Evolutionary conservation across 2,888 invertebrate species (phyloP).

Genomic region (Halictus quadricinctus): DNA sequence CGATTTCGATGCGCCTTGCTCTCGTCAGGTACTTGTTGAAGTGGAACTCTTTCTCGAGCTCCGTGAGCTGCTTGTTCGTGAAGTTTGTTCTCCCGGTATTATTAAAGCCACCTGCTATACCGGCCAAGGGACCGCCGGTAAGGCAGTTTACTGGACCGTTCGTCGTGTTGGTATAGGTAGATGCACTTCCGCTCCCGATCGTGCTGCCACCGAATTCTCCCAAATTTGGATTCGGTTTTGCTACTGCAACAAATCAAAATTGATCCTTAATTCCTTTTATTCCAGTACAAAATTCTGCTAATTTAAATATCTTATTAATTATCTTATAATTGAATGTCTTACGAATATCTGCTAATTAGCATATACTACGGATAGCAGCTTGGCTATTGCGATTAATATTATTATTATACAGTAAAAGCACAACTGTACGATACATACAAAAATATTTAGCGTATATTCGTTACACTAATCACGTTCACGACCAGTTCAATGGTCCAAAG

Average conservation of each 20-base stretch:
- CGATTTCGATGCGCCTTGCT: slow-evolving; percentile 98
- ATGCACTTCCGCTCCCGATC: slow-evolving; percentile 64
- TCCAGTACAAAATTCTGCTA: neutral
- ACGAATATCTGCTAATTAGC: too few species aligned
- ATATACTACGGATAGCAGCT: neutral
- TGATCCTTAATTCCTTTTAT: neutral
- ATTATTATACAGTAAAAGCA: neutral
- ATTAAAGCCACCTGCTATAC: slow-evolving; percentile 83
- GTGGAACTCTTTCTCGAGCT: slow-evolving; percentile 99
- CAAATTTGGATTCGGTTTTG: slow-evolving; percentile 73
- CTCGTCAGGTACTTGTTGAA: slow-evolving; percentile 99
- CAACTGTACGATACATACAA: neutral
- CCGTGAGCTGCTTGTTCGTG: slow-evolving; percentile 99
- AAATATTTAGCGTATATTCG: neutral
- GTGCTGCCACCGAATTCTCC: slow-evolving; percentile 74
- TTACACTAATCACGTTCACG: neutral
- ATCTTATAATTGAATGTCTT: too few species aligned
- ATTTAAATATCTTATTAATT: neutral
- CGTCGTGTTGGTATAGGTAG: slow-evolving; percentile 70
- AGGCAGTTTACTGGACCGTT: slow-evolving; percentile 72
- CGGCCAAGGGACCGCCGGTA: slow-evolving; percentile 68
- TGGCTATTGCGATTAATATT: neutral
- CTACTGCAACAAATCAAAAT: slow-evolving; percentile 73
- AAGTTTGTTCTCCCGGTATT: slow-evolving; percentile 98
- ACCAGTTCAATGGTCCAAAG: neutral